These are phyloP conservation scores for Pseudomugil tenellus DNA, from an alignment of 2,797 vertebrate genomes.

Conservation along the genomic window DNA sequence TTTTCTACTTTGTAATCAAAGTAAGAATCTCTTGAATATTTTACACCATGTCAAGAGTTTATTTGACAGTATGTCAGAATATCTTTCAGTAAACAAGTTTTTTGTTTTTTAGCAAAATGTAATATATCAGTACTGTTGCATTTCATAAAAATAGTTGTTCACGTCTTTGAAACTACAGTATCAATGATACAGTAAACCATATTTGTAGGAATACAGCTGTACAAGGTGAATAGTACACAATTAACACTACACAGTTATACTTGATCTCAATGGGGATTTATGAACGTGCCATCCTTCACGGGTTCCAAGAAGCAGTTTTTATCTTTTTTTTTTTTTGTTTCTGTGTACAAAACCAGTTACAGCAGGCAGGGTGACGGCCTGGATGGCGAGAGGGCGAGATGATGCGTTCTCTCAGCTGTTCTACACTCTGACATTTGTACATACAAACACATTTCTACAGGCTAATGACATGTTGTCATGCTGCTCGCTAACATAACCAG, in stretches of 20 bases:
- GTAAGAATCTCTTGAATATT: slow-evolving; percentile 56
- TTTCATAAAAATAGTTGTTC: slow-evolving; percentile 99
- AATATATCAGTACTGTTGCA: slow-evolving; percentile 99
- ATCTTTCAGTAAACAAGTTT: slow-evolving; percentile 99
- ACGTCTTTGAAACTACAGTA: slow-evolving; percentile 99
- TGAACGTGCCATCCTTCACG: slow-evolving; percentile 92
- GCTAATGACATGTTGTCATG: slow-evolving; percentile 45
- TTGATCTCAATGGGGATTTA: slow-evolving; percentile 93
- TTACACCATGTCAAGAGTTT: slow-evolving; percentile 92
- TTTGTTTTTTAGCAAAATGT: slow-evolving; percentile 97
- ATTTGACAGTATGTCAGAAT: slow-evolving; percentile 99
- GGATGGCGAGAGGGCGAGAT: slow-evolving; percentile 87
- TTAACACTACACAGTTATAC: slow-evolving; percentile 99
- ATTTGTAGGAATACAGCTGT: slow-evolving; percentile 99
- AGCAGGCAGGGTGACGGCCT: slow-evolving; percentile 89
- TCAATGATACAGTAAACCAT: slow-evolving; percentile 99
- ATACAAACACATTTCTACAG: slow-evolving; percentile 61
- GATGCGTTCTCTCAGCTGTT: slow-evolving; percentile 80
- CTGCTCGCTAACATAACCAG: slow-evolving; percentile 46
- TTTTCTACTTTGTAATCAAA: neutral
- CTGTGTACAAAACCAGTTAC: slow-evolving; percentile 86
- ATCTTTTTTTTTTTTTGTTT: slow-evolving; percentile 51
- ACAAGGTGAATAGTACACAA: slow-evolving; percentile 99
- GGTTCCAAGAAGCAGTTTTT: slow-evolving; percentile 71
- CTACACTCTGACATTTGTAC: slow-evolving; percentile 55